phyloP scores from a whole-genome alignment of 2,797 vertebrate genomes.

The Cyclura pinguis region DNA sequence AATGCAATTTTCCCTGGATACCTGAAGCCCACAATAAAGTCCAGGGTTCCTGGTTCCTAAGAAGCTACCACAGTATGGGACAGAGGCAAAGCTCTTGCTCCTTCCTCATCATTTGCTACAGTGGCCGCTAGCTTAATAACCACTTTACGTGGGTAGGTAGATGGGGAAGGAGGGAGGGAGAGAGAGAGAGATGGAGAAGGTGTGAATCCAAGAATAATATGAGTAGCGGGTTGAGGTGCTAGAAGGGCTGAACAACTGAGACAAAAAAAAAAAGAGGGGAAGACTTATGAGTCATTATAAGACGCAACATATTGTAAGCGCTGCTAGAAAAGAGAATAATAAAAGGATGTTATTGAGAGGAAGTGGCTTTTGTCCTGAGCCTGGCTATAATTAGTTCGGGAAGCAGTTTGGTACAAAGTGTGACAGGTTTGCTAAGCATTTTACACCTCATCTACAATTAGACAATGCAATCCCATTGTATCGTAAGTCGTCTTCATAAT shows the following conservation, averaged over 20 bases:
- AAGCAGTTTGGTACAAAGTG: conserved; percentile 1
- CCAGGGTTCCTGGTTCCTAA: no score
- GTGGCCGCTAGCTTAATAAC: no score
- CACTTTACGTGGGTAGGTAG: no score
- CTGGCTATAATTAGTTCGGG: conserved; percentile 3
- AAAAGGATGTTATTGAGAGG: not conserved
- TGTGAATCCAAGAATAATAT: no score
- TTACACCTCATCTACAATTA: not conserved
- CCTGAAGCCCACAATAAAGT: no score
- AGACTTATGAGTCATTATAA: conserved; percentile 43
- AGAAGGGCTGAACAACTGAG: conserved; percentile 12
- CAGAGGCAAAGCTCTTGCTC: no score
- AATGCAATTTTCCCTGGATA: no score
- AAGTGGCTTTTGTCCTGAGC: conserved; percentile 30
- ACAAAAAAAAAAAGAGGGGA: not conserved
- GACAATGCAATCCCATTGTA: not conserved
- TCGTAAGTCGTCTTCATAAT: not conserved
- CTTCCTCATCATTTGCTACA: no score
- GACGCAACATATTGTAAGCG: not conserved
- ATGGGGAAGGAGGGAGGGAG: no score
- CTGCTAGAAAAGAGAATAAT: conserved; percentile 24
- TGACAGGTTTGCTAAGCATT: conserved; percentile 27
- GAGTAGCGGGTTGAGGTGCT: no score
- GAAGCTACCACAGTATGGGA: no score
- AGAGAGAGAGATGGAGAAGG: no score